phyloP scores from a whole-genome alignment of 2,113 vertebrate genomes.

The Daubentonia madagascariensis region DNA sequence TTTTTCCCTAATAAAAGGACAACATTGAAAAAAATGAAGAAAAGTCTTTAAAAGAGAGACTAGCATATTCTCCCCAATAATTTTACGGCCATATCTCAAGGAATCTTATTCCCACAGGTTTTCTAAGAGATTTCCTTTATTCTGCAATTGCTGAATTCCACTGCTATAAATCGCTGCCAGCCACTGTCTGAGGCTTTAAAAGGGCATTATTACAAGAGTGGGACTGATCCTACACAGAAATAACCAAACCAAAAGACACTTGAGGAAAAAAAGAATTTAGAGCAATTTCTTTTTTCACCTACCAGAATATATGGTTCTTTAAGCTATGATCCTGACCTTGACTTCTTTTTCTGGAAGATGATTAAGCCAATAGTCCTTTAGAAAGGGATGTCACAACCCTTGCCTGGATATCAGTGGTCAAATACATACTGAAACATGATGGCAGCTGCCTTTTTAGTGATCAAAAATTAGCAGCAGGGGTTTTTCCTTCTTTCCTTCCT shows the following conservation, averaged over 20 bases:
- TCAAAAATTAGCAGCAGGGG: background rate
- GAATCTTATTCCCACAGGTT: background rate
- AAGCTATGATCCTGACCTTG: background rate
- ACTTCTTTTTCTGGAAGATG: background rate
- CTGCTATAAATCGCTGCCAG: background rate
- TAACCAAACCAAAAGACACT: background rate
- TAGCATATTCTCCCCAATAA: background rate
- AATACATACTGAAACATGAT: background rate
- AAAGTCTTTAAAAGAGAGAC: background rate
- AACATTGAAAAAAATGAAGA: background rate
- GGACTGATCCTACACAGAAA: background rate
- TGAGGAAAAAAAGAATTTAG: background rate
- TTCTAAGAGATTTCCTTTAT: background rate
- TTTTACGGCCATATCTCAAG: background rate
- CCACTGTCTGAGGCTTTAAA: background rate
- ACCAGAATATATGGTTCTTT: background rate
- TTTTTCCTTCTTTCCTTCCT: background rate
- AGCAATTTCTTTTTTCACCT: background rate
- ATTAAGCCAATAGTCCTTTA: background rate
- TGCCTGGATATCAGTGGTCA: background rate
- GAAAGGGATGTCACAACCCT: background rate
- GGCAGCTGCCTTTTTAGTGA: background rate
- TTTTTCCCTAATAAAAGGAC: background rate
- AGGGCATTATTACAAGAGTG: background rate
- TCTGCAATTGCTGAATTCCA: background rate